These are phyloP conservation scores for Apostichopus californicus DNA, from an alignment of 35 echinoderm and acorn worm species.

Conservation along the genomic window DNA sequence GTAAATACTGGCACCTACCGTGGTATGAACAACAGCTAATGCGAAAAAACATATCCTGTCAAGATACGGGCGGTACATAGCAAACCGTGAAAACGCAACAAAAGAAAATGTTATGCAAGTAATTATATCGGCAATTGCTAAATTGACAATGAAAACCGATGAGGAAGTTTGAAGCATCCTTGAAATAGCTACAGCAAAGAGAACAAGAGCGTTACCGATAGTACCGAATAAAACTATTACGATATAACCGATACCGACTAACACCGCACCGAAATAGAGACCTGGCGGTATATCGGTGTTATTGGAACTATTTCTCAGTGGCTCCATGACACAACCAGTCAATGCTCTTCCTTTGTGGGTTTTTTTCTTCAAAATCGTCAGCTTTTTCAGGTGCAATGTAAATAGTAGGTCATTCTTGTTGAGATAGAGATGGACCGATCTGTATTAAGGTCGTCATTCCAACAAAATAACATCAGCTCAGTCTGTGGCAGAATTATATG, in stretches of 20 bases:
- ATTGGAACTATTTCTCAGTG: no score
- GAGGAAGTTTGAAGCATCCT: slow-evolving; percentile 64
- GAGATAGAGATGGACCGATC: no score
- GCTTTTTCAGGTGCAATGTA: no score
- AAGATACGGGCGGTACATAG: neutral
- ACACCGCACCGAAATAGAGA: neutral
- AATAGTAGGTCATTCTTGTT: no score
- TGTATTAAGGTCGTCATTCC: no score
- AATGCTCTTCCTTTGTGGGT: no score
- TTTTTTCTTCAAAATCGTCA: no score
- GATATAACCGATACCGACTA: slow-evolving; percentile 33
- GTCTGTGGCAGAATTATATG: no score
- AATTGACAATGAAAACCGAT: slow-evolving; percentile 88
- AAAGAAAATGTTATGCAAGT: slow-evolving; percentile 65
- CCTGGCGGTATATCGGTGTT: neutral
- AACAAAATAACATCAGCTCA: no score
- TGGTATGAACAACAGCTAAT: slow-evolving; percentile 18
- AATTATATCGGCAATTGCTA: slow-evolving; percentile 73
- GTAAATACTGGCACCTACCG: slow-evolving; percentile 59
- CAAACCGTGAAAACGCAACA: slow-evolving; percentile 38
- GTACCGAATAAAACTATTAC: slow-evolving; percentile 34
- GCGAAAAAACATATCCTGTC: neutral
- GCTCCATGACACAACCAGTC: no score
- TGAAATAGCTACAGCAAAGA: slow-evolving; percentile 60
- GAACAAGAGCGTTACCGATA: slow-evolving; percentile 64